These are phyloP conservation scores for Phalacrocorax aristotelis DNA, from an alignment of 2,113 vertebrate genomes.

Conservation along the genomic window DNA sequence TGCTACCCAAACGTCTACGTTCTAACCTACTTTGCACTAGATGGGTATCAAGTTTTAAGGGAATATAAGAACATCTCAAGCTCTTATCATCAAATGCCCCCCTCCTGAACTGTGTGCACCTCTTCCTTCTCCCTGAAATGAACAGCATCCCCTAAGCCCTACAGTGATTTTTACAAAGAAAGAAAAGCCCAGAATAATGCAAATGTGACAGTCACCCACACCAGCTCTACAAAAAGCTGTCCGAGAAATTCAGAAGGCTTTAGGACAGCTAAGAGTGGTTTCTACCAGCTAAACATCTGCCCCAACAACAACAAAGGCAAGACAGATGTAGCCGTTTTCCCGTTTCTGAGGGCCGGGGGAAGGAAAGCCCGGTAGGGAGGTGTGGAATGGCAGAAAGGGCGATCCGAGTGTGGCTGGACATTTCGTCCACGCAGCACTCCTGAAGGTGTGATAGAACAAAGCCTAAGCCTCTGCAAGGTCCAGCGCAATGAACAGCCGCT, in stretches of 20 bases:
- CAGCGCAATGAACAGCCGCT: not conserved
- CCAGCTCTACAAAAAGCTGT: not conserved
- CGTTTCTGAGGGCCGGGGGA: not conserved
- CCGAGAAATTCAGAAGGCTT: not conserved
- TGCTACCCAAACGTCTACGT: not conserved
- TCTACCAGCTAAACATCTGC: not conserved
- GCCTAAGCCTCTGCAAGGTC: not conserved
- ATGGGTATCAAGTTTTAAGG: not conserved
- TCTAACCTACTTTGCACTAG: not conserved
- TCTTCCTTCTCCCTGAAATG: not conserved
- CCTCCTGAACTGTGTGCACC: not conserved
- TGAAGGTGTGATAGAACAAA: not conserved
- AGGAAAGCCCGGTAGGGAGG: not conserved
- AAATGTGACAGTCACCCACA: rapidly evolving
- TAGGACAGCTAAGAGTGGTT: not conserved
- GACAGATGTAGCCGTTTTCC: not conserved
- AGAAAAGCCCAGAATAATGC: not conserved
- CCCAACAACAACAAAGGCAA: not conserved
- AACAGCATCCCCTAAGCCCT: not conserved
- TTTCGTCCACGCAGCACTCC: not conserved
- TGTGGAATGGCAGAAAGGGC: not conserved
- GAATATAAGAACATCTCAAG: not conserved
- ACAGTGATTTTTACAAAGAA: not conserved
- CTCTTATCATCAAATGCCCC: not conserved
- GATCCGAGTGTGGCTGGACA: not conserved